A percentile compares a stretch with the other conserved stretches of the same genome.
Evolutionary conservation across 2,888 invertebrate species (phyloP).

Genomic region (Magallana nippona): DNA sequence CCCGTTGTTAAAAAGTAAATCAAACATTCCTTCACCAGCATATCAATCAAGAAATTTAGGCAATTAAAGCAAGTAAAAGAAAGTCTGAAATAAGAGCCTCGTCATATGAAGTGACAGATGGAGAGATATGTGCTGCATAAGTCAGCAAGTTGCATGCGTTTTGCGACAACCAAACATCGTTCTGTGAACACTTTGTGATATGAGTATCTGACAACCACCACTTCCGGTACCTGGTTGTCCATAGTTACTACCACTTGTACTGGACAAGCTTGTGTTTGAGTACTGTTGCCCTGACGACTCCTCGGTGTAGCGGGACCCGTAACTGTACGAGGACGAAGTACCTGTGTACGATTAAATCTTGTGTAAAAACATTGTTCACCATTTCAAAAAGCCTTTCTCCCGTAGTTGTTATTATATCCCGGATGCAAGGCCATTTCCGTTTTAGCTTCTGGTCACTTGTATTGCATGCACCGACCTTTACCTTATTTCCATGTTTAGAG

Average conservation of each 20-base stretch:
- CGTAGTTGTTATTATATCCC: too few species aligned
- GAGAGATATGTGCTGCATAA: neutral
- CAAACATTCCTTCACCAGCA: too few species aligned
- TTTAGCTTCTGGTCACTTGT: too few species aligned
- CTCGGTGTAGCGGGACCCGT: neutral
- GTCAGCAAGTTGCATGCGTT: conserved; percentile 10
- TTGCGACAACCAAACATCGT: conserved; percentile 17
- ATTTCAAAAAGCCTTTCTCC: neutral
- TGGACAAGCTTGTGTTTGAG: conserved; percentile 22
- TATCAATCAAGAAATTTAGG: too few species aligned
- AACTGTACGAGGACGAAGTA: conserved; percentile 9
- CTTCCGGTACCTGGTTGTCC: conserved; percentile 19
- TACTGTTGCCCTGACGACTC: neutral
- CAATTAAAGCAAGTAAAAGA: neutral
- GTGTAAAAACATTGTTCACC: neutral
- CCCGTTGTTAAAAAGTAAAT: too few species aligned
- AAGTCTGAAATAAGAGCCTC: neutral
- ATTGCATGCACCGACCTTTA: too few species aligned
- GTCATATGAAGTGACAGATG: neutral
- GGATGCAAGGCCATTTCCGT: too few species aligned
- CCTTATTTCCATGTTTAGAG: too few species aligned
- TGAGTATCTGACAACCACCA: neutral
- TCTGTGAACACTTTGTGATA: neutral
- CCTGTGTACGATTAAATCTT: conserved; percentile 15
- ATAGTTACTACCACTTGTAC: neutral